Percentiles rank a stretch among this genome's conserved stretches.
Conservation (phyloP, 2,888 invertebrate species). For the Drosophila kanekoi region DNA sequence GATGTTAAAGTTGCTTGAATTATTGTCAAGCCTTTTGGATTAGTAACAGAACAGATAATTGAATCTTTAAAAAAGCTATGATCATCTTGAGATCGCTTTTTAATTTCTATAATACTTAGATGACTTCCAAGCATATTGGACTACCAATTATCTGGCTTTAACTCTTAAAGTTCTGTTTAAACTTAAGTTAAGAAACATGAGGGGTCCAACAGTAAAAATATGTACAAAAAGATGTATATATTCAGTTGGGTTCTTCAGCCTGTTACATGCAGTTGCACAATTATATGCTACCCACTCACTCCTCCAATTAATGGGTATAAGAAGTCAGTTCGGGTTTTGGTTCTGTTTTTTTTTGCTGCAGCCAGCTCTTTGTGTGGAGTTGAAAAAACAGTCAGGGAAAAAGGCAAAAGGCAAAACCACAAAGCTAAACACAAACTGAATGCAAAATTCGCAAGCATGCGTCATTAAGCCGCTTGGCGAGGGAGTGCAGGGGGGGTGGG, state of each 20-base stretch:
- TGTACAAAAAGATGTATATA: too few species aligned
- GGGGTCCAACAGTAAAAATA: too few species aligned
- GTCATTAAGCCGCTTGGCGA: conserved; percentile 51
- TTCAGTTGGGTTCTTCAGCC: too few species aligned
- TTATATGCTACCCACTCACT: neutral
- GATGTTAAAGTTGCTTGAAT: too few species aligned
- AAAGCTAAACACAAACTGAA: conserved; percentile 68
- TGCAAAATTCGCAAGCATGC: conserved; percentile 64
- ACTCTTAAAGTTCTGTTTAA: too few species aligned
- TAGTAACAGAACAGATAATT: too few species aligned
- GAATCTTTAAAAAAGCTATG: too few species aligned
- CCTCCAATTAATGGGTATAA: conserved; percentile 7
- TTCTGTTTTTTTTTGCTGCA: conserved; percentile 16
- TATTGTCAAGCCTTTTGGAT: too few species aligned
- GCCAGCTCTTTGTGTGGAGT: conserved; percentile 46
- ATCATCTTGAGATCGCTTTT: neutral
- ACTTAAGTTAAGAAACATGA: too few species aligned
- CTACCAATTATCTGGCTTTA: too few species aligned
- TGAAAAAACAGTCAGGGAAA: conserved; percentile 27
- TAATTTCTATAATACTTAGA: neutral
- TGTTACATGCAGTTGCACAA: neutral
- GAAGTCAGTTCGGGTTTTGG: neutral
- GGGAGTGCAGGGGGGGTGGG: neutral
- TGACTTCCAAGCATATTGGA: neutral
- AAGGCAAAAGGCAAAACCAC: conserved; percentile 50